A percentile compares a stretch with the other conserved stretches of the same genome.
phyloP scores from a whole-genome alignment of 2,797 vertebrate genomes.

The Anguilla obscura region DNA sequence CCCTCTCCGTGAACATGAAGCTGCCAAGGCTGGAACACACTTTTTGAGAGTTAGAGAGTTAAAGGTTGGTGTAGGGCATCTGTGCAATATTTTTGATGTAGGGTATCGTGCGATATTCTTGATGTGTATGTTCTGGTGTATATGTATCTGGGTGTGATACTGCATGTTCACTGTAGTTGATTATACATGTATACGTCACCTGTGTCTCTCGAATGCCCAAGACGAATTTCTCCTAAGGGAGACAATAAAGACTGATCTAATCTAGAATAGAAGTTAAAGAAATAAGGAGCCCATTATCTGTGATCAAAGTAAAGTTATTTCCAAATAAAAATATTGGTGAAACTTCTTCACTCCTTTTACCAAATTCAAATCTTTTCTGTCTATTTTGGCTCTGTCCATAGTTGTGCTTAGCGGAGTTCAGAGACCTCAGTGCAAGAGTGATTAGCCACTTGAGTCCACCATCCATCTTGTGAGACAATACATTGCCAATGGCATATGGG shows the following conservation, averaged over 20 bases:
- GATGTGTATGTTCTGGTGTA: too few species aligned
- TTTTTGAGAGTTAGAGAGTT: background rate
- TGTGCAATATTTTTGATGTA: too few species aligned
- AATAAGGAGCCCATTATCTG: slow-evolving; percentile 14
- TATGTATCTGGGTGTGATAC: too few species aligned
- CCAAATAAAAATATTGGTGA: slow-evolving; percentile 29
- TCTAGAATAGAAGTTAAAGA: background rate
- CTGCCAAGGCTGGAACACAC: background rate
- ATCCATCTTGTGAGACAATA: slow-evolving; percentile 45
- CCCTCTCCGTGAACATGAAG: background rate
- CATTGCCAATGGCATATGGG: slow-evolving; percentile 11
- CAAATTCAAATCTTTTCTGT: slow-evolving; percentile 23
- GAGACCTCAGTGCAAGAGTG: slow-evolving; percentile 30
- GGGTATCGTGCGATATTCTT: too few species aligned
- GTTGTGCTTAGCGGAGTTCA: slow-evolving; percentile 27
- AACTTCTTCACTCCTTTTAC: slow-evolving; percentile 28
- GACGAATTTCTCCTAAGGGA: too few species aligned
- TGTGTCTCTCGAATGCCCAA: too few species aligned
- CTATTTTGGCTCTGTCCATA: slow-evolving; percentile 24
- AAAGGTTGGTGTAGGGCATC: background rate
- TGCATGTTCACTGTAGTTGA: too few species aligned
- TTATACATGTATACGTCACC: too few species aligned
- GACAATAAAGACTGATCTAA: too few species aligned
- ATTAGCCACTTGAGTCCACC: slow-evolving; percentile 31
- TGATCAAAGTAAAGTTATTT: slow-evolving; percentile 27